Base-by-base conservation (phyloP, 2,888 invertebrate genomes). In the Pristionchus japonicus region DNA sequence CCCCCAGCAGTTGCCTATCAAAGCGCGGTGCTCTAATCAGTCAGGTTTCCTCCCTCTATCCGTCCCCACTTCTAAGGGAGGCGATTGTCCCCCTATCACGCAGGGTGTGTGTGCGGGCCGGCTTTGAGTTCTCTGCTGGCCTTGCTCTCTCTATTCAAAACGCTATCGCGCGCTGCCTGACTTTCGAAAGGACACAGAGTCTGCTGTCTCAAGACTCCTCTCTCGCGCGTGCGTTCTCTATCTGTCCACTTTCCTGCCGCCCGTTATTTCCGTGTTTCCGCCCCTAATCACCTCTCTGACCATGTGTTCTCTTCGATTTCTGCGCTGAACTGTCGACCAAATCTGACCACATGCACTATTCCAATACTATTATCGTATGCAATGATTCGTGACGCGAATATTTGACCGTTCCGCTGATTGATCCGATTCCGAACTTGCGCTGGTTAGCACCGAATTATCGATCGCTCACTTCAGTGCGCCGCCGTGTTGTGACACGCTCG, bases 21-120 rank as follows among this genome's bases (percentile, higher is more conserved):
- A 64, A 64, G 57, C 64, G 64, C 37, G 9, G 70, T 17, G 37
- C 31, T 70, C 70, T 70, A 70, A 70, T 70, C 70, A 34, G 70
- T 34, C 70, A 70, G 70, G 70, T 70, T 70, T 70, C 37, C 34
- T 57, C 70, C 64, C 64, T 31, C 64, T 61, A n/a, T 23, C 52
- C 27, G 31, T 31, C 31, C 17, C 70, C 70, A 70, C 70, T 70
- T 70, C 70, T 70, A 34, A 37, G 70, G 57, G 47, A 47, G 70
- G 70, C 70, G 70, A 70, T 70, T 70, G 70, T 70, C 70, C 70
- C 15, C 64, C 70, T 70, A 70, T 70, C 70, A 70, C 70, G 70
- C 70, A 23, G 37, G n/a, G n/a, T 43, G 6, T 70, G 70, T 70
- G 70, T 70, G 70, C 70, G 70, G 70, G 70, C 37, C 37, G 70